Evolutionary conservation across 2,113 vertebrate species (phyloP).

Genomic region (Tetrao urogallus): DNA sequence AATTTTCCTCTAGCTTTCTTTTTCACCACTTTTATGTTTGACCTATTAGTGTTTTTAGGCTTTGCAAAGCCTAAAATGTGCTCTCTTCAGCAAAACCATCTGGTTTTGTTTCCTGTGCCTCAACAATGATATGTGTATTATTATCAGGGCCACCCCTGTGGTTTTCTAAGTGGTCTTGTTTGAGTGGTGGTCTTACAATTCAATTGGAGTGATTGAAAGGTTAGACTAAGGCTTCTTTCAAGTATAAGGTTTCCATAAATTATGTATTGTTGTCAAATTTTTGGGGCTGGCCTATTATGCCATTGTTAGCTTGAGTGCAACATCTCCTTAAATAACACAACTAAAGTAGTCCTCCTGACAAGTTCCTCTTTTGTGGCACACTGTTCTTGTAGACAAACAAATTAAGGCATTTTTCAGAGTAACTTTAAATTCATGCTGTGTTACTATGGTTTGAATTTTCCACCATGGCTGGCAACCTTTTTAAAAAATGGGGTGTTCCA

Average conservation of each 20-base stretch:
- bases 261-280: constrained; percentile 72
- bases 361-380: background rate
- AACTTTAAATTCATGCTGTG: background rate
- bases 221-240: constrained; percentile 81
- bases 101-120: constrained; percentile 89
- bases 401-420: background rate
- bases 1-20: constrained; percentile 33
- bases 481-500: background rate
- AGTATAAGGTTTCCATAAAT: constrained; percentile 79
- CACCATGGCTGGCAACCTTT: background rate
- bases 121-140: constrained; percentile 79
- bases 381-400: background rate
- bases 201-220: constrained; percentile 82
- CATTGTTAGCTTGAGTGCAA: constrained; percentile 15
- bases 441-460: background rate
- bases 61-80: constrained; percentile 79
- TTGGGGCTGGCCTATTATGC: constrained; percentile 19
- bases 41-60: constrained; percentile 79
- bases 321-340: constrained; percentile 48
- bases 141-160: constrained; percentile 83
- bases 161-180: constrained; percentile 80
- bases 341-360: background rate
- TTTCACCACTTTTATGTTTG: constrained; percentile 75
- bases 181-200: constrained; percentile 88
- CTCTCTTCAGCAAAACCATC: constrained; percentile 89